These are phyloP conservation scores for Propithecus perrieri DNA, from an alignment of 2,797 vertebrate species.

Conservation along the genomic window DNA sequence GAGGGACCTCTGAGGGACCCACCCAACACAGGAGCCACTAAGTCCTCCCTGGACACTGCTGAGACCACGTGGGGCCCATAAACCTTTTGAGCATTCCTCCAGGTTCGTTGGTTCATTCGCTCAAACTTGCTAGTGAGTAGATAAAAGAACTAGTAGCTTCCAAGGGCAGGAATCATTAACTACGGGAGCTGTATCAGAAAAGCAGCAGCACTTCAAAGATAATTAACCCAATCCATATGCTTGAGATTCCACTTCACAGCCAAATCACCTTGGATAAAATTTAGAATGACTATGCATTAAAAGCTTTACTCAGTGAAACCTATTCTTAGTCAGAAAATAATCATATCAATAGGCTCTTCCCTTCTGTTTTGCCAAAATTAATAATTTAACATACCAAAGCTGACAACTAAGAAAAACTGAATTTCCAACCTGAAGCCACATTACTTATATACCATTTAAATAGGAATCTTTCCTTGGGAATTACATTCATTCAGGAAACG, in stretches of 20 bases:
- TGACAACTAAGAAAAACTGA: constrained; percentile 21
- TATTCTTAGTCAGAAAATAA: constrained; percentile 37
- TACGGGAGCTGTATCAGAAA: background rate
- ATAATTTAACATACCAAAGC: constrained; percentile 12
- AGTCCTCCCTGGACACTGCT: background rate
- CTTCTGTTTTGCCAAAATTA: constrained; percentile 40
- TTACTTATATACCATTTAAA: background rate
- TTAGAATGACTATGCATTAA: background rate
- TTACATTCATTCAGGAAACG: background rate
- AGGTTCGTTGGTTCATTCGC: background rate
- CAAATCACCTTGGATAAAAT: background rate
- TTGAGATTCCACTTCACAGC: constrained; percentile 26
- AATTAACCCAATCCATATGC: background rate
- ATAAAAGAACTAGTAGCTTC: background rate
- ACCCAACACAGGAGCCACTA: too few relatives aligned
- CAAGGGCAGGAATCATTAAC: background rate
- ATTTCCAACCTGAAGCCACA: constrained; percentile 16
- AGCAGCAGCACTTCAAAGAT: background rate
- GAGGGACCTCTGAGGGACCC: background rate
- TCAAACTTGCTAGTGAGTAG: background rate
- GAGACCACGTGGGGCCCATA: background rate
- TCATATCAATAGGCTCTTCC: background rate
- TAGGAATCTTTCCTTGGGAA: background rate
- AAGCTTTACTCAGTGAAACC: constrained; percentile 9
- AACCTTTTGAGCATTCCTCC: background rate